Evolutionary conservation across 2,888 invertebrate genomes (phyloP), one percentile per base, ranked within the genome.

Genomic region (Podotricha telesiphe): DNA sequence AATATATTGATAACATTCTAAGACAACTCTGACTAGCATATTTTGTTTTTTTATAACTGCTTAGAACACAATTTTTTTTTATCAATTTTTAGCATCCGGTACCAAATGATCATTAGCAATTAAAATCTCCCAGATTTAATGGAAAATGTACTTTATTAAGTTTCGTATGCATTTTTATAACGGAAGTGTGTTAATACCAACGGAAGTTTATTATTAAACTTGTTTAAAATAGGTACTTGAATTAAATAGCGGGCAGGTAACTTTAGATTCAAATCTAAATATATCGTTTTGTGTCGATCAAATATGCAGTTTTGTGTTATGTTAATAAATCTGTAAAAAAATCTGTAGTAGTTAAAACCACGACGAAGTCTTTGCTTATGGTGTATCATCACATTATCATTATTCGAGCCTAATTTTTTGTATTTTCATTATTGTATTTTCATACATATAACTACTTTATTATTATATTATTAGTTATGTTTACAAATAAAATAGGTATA

Each of bases 101-200:
- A 37, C 55, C 28, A 28, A 56, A 51, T 34, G 15, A 22, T 51
- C 28, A 59, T 47, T 22, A 45, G 15, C 4, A 53, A 42, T 53
- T 58, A 15, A 61, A 59, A 53, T 59, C 28, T 59, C 59, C 28
- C 22, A 45, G 22, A 47, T 56, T 50, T 17, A 74, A 74, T 76
- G 73, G 71, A 74, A 79, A 80, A 79, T 63, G 71, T 68, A 73
- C 42, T 3, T 34, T 74, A 77, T 78, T 78, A 70, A 76, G 81
- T 83, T 84, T 85, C 75, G 79, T 78, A 77, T 80, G 75, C 70
- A 76, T 67, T 79, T 55, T 75, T 79, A 69, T 77, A 75, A 77
- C 82, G 86, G 85, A 87, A 86, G 81, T 79, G 76, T 79, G 78
- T 80, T 78, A 77, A 80, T 82, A 78, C 70, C 79, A 71, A 67